Conservation (phyloP, 2,888 invertebrate species). For the Melitaea athalia region DNA sequence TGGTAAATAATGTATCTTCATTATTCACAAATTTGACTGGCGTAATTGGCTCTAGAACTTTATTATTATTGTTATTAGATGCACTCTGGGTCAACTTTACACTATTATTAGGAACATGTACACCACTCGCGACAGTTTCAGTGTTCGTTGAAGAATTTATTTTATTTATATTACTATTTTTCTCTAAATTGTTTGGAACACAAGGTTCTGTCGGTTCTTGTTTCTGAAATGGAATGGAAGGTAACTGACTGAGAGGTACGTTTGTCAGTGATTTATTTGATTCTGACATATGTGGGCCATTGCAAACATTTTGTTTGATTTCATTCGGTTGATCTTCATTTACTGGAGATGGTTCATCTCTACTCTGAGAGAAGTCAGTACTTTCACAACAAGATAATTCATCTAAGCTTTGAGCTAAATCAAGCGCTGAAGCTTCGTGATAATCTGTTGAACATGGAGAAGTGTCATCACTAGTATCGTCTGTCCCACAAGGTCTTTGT, state of each 20-base stretch:
- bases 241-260: constrained; percentile 63
- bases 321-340: constrained; percentile 44
- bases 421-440: constrained; percentile 76
- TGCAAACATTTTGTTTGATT: constrained; percentile 44
- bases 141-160: constrained; percentile 39
- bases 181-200: constrained; percentile 46
- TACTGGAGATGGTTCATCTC: constrained; percentile 66
- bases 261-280: constrained; percentile 49
- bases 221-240: constrained; percentile 67
- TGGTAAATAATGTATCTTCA: constrained; percentile 45
- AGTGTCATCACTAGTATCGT: constrained; percentile 74
- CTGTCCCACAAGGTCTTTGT: constrained; percentile 58
- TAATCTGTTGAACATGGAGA: constrained; percentile 78
- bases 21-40: constrained; percentile 40
- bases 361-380: constrained; percentile 74
- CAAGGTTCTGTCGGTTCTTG: constrained; percentile 50
- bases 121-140: constrained; percentile 29
- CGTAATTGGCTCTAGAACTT: constrained; percentile 39
- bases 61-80: constrained; percentile 18
- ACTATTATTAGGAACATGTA: constrained; percentile 28
- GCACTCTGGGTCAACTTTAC: constrained; percentile 27
- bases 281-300: constrained; percentile 40
- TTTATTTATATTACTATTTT: constrained; percentile 43
- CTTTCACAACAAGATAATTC: constrained; percentile 73
- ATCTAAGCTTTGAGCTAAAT: constrained; percentile 69